Evolutionary conservation across 2,113 vertebrate genomes (phyloP), one percentile per base, ranked within the genome.

Genomic region (Pelusios castaneus): DNA sequence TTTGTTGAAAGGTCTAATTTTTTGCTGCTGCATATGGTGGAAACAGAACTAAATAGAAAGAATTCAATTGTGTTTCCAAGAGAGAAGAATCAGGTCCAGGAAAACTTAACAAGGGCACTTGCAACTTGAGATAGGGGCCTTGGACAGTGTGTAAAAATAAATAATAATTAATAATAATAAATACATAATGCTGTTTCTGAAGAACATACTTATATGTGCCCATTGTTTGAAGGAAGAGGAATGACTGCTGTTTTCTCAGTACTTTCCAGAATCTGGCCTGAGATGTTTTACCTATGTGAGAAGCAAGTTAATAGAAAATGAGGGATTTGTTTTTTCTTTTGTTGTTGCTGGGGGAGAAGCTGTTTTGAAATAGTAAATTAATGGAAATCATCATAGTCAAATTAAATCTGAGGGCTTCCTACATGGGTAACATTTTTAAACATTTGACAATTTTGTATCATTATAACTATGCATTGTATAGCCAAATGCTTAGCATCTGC

Each of bases 301-400:
- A 1, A 58, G 2, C 8, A 91, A 82, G 80, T 88, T 75, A 84
- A 41, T 21, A 77, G 79, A 84, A 89, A n/a, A 91, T 12, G 1
- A 43, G 2, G 7, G 58, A 87, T 19, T 63, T 34, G 12, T 63
- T n/a, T 38, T 34, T 19, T n/a, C 8, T 38, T 38, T 70, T 38
- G n/a, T 38, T 6, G 29, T 1, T 89, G 6, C 91, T 89, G 67
- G 51, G 90, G 52, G 9, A 19, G 13, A 93, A 95, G 51, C 29
- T 92, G 4, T 24, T 88, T 21, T 85, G 70, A 94, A 93, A 55
- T 41, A 84, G 77, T 31, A 88, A 88, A 84, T 92, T 92, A 91
- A 41, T 89, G 54, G 88, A 85, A 89, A 94, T 80, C 43, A 63
- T 45, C 73, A 52, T 11, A 82, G 27, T 9, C 94, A 92, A 89